Evolutionary conservation across 1,140 invertebrate genomes (phyloP), one percentile per base, ranked within the genome.

Genomic region (Metaphire vulgaris): DNA sequence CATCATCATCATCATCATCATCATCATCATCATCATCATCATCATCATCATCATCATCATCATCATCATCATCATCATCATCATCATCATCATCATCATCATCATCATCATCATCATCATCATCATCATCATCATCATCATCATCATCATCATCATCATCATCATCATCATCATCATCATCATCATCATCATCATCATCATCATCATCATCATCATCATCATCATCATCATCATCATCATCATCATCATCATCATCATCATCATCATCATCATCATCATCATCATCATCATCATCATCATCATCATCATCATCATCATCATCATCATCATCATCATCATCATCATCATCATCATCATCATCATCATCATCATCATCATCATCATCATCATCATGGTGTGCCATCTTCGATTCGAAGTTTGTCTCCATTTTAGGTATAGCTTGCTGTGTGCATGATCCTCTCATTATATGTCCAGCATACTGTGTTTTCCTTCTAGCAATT

Each of bases 121-220:
- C 66, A 78, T 72, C 70, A 78, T 78, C 69, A 77, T 67, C 75
- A 77, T 77, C 64, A 77, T 79, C 78, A 75, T 74, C 79, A 31
- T 77, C 78, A 32, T 81, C 80, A 80, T 81, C 80, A 77, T 76
- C 78, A 67, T 79, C 77, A 72, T 74, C 73, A 69, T 77, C 33
- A 77, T 77, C 67, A 77, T 77, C 74, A 12, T 74, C 69, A 73
- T 64, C 66, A 65, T 71, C 72, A 29, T 65, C 65, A 29, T 34
- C 72, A 64, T 73, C 76, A 66, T 70, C 16, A 12, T 68, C 69
- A 41, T 65, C n/a, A 21, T 34, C 14, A 30, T 70, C 32, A 1
- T 14, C 79, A 33, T 74, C 71, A 33, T 82, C 80, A 0, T 80
- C 81, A 30, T 82, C 80, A 65, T 81, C 83, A 81, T 83, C 82